A percentile compares a stretch with the other conserved stretches of the same genome.
These are phyloP conservation scores for Trachythela sp. DNA, from an alignment of 64 coral and sea anemone genomes.

Conservation along the genomic window DNA sequence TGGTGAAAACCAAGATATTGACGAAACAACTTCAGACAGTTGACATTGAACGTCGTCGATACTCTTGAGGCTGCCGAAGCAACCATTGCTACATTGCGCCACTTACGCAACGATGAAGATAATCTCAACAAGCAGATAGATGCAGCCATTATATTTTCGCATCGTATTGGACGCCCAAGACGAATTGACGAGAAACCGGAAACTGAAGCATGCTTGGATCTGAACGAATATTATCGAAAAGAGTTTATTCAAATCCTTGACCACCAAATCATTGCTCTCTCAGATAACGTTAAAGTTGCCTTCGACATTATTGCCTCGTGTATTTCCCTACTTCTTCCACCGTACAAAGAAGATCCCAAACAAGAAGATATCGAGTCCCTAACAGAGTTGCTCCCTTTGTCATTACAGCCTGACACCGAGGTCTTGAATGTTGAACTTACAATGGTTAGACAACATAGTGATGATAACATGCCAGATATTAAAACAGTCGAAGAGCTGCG, in stretches of 20 bases:
- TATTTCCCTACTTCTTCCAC: background rate
- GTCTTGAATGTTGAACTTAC: background rate
- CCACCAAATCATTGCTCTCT: background rate
- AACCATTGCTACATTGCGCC: background rate
- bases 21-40: slow-evolving; percentile 12
- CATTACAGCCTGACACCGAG: background rate
- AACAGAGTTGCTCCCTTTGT: background rate
- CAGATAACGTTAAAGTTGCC: slow-evolving; percentile 21
- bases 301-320: background rate
- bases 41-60: slow-evolving; percentile 7
- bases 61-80: slow-evolving; percentile 9
- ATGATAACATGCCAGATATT: background rate
- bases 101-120: background rate
- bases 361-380: background rate
- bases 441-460: background rate
- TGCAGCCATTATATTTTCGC: background rate
- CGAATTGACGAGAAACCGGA: background rate
- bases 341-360: slow-evolving; percentile 6
- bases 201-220: background rate
- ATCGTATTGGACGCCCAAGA: background rate
- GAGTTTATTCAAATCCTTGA: background rate
- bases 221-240: background rate
- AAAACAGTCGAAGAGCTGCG: background rate
- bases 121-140: slow-evolving; percentile 2
- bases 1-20: slow-evolving; percentile 7